phyloP scores from a whole-genome alignment of 92 coral and sea anemone genomes.

The Epizoanthus rinbou region DNA sequence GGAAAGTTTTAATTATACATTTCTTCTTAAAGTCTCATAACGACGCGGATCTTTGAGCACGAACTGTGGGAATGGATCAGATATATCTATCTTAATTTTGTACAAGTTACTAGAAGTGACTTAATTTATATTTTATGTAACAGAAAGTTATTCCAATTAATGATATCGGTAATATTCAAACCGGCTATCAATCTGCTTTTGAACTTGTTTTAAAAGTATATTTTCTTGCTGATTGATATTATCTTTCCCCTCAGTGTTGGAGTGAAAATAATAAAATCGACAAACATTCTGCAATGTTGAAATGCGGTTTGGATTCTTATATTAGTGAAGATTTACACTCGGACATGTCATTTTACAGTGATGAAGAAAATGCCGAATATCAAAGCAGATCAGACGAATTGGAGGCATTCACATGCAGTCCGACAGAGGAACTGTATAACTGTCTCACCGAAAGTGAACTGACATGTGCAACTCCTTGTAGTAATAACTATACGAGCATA shows the following conservation, averaged over 20 bases:
- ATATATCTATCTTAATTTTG: no score
- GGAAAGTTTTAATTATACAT: no score
- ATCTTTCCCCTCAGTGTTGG: neutral
- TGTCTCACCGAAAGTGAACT: neutral
- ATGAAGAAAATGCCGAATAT: neutral
- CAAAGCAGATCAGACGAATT: neutral
- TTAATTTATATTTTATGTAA: no score
- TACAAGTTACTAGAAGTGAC: no score
- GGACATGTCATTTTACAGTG: neutral
- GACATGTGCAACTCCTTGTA: neutral
- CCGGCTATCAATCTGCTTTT: no score
- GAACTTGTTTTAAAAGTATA: no score
- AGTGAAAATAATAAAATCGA: neutral
- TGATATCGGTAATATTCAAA: no score
- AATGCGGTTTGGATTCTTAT: neutral
- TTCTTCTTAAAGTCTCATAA: no score
- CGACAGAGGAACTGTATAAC: neutral
- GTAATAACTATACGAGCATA: neutral
- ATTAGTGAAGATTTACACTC: neutral
- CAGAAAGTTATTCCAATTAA: no score
- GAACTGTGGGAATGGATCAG: no score
- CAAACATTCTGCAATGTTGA: neutral
- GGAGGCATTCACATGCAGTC: constrained; percentile 25
- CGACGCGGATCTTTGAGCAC: no score
- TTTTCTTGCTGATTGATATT: neutral